These are phyloP conservation scores for Agapornis canus DNA, from an alignment of 2,797 vertebrate species.

Conservation along the genomic window DNA sequence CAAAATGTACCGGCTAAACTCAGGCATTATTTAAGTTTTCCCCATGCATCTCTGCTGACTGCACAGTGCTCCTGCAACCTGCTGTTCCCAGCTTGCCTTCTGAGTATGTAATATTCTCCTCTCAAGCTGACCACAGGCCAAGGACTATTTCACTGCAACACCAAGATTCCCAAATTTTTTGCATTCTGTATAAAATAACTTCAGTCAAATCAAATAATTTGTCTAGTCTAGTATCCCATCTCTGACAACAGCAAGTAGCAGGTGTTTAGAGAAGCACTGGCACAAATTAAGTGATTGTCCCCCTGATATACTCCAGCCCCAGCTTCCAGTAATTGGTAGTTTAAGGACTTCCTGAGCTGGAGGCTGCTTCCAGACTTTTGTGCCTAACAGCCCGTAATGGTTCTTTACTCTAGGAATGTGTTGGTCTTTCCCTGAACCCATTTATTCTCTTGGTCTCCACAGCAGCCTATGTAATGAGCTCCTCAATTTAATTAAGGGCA, in stretches of 20 bases:
- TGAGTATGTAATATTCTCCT: not conserved
- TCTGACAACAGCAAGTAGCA: not conserved
- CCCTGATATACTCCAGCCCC: not conserved
- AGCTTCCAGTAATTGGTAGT: conserved; percentile 48
- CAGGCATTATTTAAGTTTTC: not conserved
- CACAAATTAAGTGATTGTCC: not conserved
- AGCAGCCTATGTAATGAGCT: conserved; percentile 22
- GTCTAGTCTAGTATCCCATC: not conserved
- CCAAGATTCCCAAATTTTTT: not conserved
- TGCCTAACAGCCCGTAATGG: conserved; percentile 41
- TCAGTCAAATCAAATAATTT: not conserved
- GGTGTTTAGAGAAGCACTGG: not conserved
- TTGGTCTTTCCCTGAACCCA: conserved; percentile 39
- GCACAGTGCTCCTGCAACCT: not conserved
- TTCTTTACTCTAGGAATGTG: conserved; percentile 57
- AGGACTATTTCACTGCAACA: not conserved
- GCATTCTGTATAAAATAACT: not conserved
- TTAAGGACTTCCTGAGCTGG: conserved; percentile 46
- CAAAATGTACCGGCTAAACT: not conserved
- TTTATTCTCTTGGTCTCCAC: conserved; percentile 30
- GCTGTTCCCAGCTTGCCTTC: not conserved
- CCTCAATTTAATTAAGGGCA: conserved; percentile 28
- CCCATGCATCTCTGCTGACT: not conserved
- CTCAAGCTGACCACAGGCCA: not conserved
- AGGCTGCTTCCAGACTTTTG: conserved; percentile 34